A percentile compares a stretch with the other conserved stretches of the same genome.
These are phyloP conservation scores for Brotogeris chrysoptera DNA, from an alignment of 2,797 vertebrate genomes.

Conservation along the genomic window DNA sequence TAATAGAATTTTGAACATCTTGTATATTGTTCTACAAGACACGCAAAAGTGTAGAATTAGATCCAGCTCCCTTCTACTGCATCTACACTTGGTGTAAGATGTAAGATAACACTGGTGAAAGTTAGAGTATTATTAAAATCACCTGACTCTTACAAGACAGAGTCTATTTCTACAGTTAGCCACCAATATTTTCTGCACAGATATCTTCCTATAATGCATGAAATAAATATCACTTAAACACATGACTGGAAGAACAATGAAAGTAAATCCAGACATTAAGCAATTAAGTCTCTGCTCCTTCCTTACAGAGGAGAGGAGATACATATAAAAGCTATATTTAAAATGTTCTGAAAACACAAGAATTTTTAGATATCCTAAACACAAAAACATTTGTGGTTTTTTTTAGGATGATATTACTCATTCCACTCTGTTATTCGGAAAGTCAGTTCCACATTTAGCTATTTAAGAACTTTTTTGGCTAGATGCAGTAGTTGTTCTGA, in stretches of 20 bases:
- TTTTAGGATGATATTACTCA: neutral
- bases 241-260: neutral
- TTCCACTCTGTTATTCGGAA: neutral
- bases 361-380: neutral
- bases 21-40: neutral
- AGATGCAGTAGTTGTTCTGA: neutral
- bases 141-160: neutral
- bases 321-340: constrained; percentile 13
- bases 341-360: neutral
- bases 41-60: neutral
- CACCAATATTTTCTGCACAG: neutral
- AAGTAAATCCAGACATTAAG: neutral
- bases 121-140: neutral
- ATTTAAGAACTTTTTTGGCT: neutral
- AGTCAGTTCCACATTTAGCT: neutral
- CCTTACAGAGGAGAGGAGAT: neutral
- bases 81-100: neutral
- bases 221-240: neutral
- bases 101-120: neutral
- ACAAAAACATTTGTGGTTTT: constrained; percentile 4
- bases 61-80: neutral
- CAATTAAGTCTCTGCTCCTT: neutral
- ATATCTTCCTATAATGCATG: neutral
- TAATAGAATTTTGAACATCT: neutral
- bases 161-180: neutral